Percentiles rank a stretch among this genome's conserved stretches.
phyloP scores from a whole-genome alignment of 2,888 invertebrate species.

The Dinocampus coccinellae region DNA sequence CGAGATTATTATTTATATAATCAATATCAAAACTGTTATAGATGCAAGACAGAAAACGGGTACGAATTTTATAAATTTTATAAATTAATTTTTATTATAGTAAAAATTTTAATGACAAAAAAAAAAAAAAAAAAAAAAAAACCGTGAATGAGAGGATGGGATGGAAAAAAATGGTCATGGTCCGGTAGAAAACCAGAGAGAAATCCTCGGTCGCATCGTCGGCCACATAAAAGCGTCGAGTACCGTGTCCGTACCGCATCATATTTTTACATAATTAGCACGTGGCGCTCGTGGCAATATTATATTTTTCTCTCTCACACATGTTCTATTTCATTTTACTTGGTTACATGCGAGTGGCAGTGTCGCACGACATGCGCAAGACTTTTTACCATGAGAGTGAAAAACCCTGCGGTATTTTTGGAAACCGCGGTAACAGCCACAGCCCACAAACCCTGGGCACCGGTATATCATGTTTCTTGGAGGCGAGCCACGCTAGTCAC shows the following conservation, averaged over 20 bases:
- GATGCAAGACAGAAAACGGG: too few relatives aligned
- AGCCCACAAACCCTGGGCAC: slow-evolving; percentile 52
- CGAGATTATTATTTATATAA: too few relatives aligned
- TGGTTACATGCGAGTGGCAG: slow-evolving; percentile 4
- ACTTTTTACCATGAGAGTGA: slow-evolving; percentile 38
- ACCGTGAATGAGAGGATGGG: slow-evolving; percentile 40
- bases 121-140: neutral
- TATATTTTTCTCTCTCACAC: slow-evolving; percentile 48
- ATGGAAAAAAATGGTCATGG: slow-evolving; percentile 40
- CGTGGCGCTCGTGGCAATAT: slow-evolving; percentile 61
- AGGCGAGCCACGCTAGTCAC: slow-evolving; percentile 60
- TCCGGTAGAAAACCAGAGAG: slow-evolving; percentile 31
- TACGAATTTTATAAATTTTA: too few relatives aligned
- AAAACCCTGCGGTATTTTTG: slow-evolving; percentile 67
- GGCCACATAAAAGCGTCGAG: slow-evolving; percentile 55
- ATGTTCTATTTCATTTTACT: neutral
- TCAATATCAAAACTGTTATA: too few relatives aligned
- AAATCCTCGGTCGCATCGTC: slow-evolving; percentile 46
- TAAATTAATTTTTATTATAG: too few relatives aligned
- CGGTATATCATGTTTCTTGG: slow-evolving; percentile 68
- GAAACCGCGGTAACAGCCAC: slow-evolving; percentile 61
- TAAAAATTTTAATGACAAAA: too few relatives aligned
- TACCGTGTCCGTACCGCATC: slow-evolving; percentile 63
- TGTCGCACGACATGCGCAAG: slow-evolving; percentile 31
- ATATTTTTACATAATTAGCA: slow-evolving; percentile 69